phyloP scores from a whole-genome alignment of 1,140 invertebrate species.

The Drosophila burlai region DNA sequence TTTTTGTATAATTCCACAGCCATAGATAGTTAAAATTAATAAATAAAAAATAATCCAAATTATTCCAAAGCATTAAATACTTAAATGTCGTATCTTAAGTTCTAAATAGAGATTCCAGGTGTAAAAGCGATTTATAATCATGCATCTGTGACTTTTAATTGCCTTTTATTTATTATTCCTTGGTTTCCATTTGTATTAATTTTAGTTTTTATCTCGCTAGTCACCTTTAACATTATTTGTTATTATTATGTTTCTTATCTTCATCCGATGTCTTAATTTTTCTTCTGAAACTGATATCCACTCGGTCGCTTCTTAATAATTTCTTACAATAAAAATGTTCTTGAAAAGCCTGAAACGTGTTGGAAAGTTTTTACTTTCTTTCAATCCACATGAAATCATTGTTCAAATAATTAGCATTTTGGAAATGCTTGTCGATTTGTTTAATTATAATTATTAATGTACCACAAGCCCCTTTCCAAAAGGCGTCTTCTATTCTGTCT shows the following conservation, averaged over 20 bases:
- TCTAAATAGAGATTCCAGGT: no score
- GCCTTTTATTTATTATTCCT: neutral
- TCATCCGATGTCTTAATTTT: neutral
- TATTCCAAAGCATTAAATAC: no score
- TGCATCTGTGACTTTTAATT: neutral
- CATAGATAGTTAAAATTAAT: neutral
- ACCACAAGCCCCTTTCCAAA: slow-evolving; percentile 1
- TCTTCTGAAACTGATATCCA: neutral
- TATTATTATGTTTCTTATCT: neutral
- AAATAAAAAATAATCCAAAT: neutral
- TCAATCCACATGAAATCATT: neutral
- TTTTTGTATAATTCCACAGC: neutral
- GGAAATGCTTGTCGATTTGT: slow-evolving; percentile 11
- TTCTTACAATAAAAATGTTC: neutral
- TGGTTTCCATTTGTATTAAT: neutral
- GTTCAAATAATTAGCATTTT: slow-evolving; percentile 11
- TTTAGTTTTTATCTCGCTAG: neutral
- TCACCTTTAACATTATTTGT: neutral
- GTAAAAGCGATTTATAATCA: neutral
- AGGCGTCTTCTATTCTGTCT: slow-evolving; percentile 17
- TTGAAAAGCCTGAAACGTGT: neutral
- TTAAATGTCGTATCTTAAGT: neutral
- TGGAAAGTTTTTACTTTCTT: slow-evolving; percentile 7
- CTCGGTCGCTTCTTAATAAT: neutral
- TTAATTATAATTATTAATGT: slow-evolving; percentile 19